Conservation (phyloP, 2,888 invertebrate species). For the Andrena trimmerana region DNA sequence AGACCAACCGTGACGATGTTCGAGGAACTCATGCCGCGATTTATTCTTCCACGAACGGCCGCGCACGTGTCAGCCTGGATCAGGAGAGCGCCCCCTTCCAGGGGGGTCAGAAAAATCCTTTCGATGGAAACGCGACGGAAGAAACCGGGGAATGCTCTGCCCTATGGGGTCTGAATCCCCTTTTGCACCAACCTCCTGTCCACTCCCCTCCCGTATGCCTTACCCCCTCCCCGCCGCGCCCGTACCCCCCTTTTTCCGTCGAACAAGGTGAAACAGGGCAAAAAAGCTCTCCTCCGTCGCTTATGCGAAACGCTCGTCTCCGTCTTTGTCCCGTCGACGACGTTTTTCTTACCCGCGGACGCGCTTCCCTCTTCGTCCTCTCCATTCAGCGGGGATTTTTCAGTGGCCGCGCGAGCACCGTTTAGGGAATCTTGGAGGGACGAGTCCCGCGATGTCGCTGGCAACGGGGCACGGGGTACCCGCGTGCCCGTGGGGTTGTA, state of each 20-base stretch:
- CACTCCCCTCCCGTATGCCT: conserved; percentile 19
- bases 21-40: conserved; percentile 53
- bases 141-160: conserved; percentile 66
- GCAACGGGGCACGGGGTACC: conserved; percentile 18
- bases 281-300: conserved; percentile 70
- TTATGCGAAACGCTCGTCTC: conserved; percentile 63
- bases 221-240: too few relatives aligned
- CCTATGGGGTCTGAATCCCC: conserved; percentile 66
- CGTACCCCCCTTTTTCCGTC: conserved; percentile 62
- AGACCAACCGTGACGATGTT: conserved; percentile 60
- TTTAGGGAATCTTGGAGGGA: conserved; percentile 84
- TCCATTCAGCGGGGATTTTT: conserved; percentile 78
- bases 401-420: conserved; percentile 78
- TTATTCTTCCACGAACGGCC: conserved; percentile 66
- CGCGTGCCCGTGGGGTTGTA: conserved; percentile 40
- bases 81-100: conserved; percentile 59
- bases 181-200: conserved; percentile 49
- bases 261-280: conserved; percentile 75
- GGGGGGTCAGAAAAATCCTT: conserved; percentile 64
- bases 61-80: conserved; percentile 70
- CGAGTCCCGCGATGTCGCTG: conserved; percentile 29
- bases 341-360: conserved; percentile 28
- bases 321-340: conserved; percentile 24
- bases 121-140: conserved; percentile 69
- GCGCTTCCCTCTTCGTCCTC: conserved; percentile 28